phyloP scores from a whole-genome alignment of 2,797 vertebrate species.

The Enteromius radiatus region DNA sequence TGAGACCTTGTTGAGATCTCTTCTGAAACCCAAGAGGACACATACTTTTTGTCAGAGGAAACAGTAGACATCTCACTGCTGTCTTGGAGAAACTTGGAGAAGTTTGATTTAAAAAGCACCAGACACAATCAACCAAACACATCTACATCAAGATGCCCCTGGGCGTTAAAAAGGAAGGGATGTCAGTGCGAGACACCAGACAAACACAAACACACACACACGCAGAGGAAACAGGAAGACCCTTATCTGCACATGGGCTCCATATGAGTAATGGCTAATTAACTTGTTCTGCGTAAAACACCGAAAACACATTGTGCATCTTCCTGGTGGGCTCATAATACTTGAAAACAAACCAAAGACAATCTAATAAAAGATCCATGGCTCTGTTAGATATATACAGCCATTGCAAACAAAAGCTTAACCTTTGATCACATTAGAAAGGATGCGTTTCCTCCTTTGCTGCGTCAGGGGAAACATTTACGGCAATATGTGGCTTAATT shows the following conservation, averaged over 20 bases:
- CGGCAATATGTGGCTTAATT: conserved; percentile 30
- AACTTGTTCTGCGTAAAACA: conserved; percentile 14
- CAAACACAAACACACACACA: conserved; percentile 13
- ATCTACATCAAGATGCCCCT: background rate
- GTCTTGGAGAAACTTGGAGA: background rate
- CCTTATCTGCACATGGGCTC: conserved; percentile 54
- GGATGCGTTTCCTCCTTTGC: background rate
- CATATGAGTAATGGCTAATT: conserved; percentile 46
- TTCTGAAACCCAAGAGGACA: background rate
- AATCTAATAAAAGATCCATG: background rate
- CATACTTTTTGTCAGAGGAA: background rate
- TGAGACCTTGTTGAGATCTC: background rate
- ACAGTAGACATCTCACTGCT: background rate
- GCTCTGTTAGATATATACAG: conserved; percentile 10
- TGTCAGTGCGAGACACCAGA: conserved; percentile 14
- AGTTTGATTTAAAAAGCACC: conserved; percentile 19
- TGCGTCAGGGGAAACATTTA: conserved; percentile 14
- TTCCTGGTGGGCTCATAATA: background rate
- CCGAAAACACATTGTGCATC: conserved; percentile 6
- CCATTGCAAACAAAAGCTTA: background rate
- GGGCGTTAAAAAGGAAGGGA: conserved; percentile 11
- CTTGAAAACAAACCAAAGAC: background rate
- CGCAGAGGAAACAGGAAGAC: conserved; percentile 48
- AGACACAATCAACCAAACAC: background rate
- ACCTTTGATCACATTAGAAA: background rate